These are phyloP conservation scores for Eubasilissa splendida DNA, from an alignment of 2,888 invertebrate species.

Conservation along the genomic window DNA sequence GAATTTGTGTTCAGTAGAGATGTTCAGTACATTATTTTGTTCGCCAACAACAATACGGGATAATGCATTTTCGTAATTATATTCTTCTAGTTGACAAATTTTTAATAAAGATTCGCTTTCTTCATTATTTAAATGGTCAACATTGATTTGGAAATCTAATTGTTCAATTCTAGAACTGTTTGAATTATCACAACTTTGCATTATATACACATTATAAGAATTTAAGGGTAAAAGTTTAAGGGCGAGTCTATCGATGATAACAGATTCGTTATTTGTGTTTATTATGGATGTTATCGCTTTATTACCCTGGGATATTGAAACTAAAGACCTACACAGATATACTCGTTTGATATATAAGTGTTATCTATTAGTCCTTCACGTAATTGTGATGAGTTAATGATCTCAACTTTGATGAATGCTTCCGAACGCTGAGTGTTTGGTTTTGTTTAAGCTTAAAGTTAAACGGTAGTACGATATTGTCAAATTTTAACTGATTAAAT, in stretches of 20 bases:
- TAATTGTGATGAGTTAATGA: neutral
- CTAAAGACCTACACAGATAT: neutral
- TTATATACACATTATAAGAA: neutral
- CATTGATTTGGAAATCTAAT: neutral
- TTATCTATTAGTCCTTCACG: neutral
- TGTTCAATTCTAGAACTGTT: neutral
- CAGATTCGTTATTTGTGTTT: neutral
- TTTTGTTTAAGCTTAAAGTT: neutral
- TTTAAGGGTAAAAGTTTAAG: neutral
- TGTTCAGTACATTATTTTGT: slow-evolving; percentile 4
- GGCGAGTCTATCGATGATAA: neutral
- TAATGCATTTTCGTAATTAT: slow-evolving; percentile 60
- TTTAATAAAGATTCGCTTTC: no score
- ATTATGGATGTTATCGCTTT: neutral
- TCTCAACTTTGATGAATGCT: neutral
- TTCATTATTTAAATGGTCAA: no score
- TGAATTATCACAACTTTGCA: neutral
- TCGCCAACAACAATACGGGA: slow-evolving; percentile 44
- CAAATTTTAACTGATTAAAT: neutral
- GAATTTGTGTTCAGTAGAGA: slow-evolving; percentile 6
- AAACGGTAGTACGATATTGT: neutral
- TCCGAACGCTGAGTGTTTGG: neutral
- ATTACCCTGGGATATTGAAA: neutral
- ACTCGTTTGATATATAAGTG: neutral
- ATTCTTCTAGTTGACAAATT: slow-evolving; percentile 60